Conservation (phyloP, 2,888 invertebrate species). For the Tiliacea citrago region DNA sequence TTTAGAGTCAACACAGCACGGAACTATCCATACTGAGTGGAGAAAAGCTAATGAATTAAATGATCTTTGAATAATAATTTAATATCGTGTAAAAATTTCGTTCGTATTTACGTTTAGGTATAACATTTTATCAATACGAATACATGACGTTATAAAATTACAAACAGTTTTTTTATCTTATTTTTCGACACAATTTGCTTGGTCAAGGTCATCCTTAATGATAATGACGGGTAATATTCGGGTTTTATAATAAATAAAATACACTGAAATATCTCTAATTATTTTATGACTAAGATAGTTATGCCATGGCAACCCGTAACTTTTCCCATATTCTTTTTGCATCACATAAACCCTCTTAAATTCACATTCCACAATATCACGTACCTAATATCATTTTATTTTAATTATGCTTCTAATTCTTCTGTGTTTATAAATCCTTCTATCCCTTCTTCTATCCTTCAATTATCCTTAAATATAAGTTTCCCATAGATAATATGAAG, state of each 20-base stretch:
- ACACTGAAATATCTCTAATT: background rate
- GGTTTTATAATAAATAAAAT: conserved; percentile 14
- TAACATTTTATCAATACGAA: background rate
- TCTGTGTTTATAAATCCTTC: background rate
- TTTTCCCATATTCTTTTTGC: background rate
- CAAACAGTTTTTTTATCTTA: background rate
- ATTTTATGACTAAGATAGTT: background rate
- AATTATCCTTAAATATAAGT: conserved; percentile 5
- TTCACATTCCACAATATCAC: background rate
- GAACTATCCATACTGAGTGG: conserved; percentile 45
- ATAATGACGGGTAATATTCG: background rate
- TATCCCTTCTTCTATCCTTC: background rate
- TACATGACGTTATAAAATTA: background rate
- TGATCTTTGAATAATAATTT: background rate
- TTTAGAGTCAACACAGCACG: conserved; percentile 53
- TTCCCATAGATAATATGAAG: conserved; percentile 1
- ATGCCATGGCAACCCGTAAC: background rate
- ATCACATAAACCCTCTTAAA: background rate
- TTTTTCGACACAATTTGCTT: background rate
- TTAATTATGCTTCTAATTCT: background rate
- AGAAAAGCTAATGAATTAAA: background rate
- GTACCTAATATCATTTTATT: background rate
- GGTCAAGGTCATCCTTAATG: background rate
- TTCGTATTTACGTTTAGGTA: background rate
- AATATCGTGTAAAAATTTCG: background rate